Base-by-base conservation (phyloP, 2,888 invertebrate genomes). In the Xestia xanthographa region DNA sequence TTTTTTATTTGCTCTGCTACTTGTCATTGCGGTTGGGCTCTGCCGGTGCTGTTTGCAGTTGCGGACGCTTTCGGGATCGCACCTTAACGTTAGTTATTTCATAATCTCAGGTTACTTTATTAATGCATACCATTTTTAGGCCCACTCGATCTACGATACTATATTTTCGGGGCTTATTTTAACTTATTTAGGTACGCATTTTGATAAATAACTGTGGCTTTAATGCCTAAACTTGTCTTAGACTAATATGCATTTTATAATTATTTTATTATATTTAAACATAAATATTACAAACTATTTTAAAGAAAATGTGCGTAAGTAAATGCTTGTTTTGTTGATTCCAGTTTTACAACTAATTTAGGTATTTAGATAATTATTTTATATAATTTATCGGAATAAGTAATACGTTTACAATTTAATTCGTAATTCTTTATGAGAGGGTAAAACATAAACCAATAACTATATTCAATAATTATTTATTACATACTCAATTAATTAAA, bases 241-340 rank as follows among this genome's bases (percentile, higher is more conserved):
- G 26, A 56, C 14, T 82, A 68, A 66, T 67, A 71, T 29, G 38
- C 58, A 60, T 72, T 50, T 68, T 41, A 58, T 58, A 58, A 45
- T 48, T 26, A 45, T 56, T 56, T 68, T 56, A 45, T 56, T 50
- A 77, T 48, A 71, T 60, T 75, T 65, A 65, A 65, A 48, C 38
- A 50, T 67, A 69, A 69, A 60, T 68, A 20, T 43, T 67, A 34
- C 1, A 45, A 71, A 50, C 12, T 63, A 72, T 77, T 85, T 67
- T 4, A 85, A 77, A 85, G 38, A 66, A 81, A 77, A 81, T 83
- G 82, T 83, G 82, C 82, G 82, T 81, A 70, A 72, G 58, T 84
- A 72, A 80, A 83, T 78, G 70, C 60, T 75, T 56, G 60, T 53
- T 65, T n/a, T 17, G 14, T 65, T 71, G 38, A 68, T 65, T 68